A percentile compares a stretch with the other conserved stretches of the same genome.
phyloP scores from a whole-genome alignment of 2,797 vertebrate genomes.

The Merluccius polli region DNA sequence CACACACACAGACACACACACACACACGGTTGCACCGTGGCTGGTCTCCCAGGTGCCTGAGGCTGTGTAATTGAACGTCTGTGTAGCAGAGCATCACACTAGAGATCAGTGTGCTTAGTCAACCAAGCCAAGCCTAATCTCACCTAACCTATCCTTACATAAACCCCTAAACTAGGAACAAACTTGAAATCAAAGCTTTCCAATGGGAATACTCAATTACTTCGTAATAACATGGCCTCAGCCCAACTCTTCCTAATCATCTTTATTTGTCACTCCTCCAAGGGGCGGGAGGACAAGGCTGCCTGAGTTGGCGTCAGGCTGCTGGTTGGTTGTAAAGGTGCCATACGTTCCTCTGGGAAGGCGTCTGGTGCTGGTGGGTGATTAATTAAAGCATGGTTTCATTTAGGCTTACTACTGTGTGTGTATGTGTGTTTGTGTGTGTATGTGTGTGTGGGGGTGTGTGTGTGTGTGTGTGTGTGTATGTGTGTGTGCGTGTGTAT shows the following conservation, averaged over 20 bases:
- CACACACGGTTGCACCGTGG: not conserved
- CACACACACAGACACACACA: not conserved
- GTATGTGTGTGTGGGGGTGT: not conserved
- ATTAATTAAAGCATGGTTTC: slow-evolving; percentile 49
- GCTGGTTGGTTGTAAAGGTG: slow-evolving; percentile 48
- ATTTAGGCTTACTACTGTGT: slow-evolving; percentile 53
- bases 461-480: not conserved
- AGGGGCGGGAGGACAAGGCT: slow-evolving; percentile 36
- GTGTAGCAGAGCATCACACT: slow-evolving; percentile 2
- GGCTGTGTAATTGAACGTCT: slow-evolving; percentile 10
- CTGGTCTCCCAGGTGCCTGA: slow-evolving; percentile 2
- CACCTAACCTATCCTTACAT: not conserved
- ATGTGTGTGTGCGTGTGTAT: not conserved
- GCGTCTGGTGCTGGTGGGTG: slow-evolving; percentile 9
- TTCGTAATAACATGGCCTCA: not conserved
- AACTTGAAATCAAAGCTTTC: not conserved
- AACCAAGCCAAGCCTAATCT: not conserved
- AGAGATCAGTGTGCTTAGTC: not conserved
- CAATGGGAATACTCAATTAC: not conserved
- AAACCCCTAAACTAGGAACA: not conserved
- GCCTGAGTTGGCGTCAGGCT: slow-evolving; percentile 33
- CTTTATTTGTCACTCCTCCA: not conserved
- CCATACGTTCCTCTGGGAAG: slow-evolving; percentile 39
- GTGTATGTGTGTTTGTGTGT: not conserved
- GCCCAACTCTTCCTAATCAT: not conserved